Base-by-base conservation (phyloP, 35 echinoderm and acorn worm species). In the Holothuria glaberrima region DNA sequence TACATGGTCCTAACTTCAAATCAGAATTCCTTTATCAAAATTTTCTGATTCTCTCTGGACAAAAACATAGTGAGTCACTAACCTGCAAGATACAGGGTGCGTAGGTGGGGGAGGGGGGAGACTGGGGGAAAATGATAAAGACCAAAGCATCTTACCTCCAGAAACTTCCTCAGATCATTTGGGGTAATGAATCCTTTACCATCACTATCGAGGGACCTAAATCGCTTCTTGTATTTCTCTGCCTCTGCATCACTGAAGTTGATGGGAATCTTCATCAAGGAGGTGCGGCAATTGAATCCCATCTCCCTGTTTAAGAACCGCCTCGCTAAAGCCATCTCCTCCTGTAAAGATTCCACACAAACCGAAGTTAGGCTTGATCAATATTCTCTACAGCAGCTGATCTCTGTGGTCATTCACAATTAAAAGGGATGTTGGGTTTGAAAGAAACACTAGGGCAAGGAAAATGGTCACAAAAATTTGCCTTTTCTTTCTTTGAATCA, bases 181-280 rank as follows among this genome's bases (percentile, higher is more conserved):
- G 96, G 90, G 32, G 96, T 98, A 30, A 98, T 98, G 91, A 87
- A 98, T 12, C 96, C 96, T 76, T 98, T 98, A 41, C 89, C 94
- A 12, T 95, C 61, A 18, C 88, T 95, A 68, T 99, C 97, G 17
- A 99, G 80, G 48, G 63, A 83, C 58, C 90, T 87, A 83, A 99
- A 95, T 30, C 91, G 66, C 30, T 90, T 89, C 58, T 79, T 94
- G 52, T 99, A 95, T 65, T 89, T 99, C 25, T 93, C 89, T n/a
- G 71, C 77, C 58, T 95, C 93, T 59, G 66, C 82, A 2, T 93
- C 80, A 9, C 68, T 90, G 83, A 95, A 99, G 57, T 95, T 94
- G 57, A 95, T 93, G 0, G 97, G 97, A 24, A 95, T 84, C 46
- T 92, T 92, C 88, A 98, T 87, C 34, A 95, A 74, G 9, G 87